Evolutionary conservation across 2,797 vertebrate species (phyloP).

Genomic region (Ptychadena robeensis): DNA sequence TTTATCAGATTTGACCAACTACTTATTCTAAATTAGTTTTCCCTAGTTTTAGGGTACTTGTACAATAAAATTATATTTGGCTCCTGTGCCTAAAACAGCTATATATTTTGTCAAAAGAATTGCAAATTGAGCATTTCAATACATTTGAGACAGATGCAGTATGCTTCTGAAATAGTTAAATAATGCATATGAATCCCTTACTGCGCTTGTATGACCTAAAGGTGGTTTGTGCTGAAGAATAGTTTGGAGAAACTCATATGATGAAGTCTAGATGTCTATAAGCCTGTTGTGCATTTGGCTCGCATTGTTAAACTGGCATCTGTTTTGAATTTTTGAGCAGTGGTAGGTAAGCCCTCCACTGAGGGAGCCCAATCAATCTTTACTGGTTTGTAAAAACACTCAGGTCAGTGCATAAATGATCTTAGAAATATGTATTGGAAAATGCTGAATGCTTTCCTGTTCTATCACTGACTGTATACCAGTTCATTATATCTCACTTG

Average conservation of each 20-base stretch:
- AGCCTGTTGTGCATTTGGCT: slow-evolving; percentile 58
- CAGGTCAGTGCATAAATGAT: background rate
- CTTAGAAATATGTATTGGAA: background rate
- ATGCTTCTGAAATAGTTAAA: slow-evolving; percentile 25
- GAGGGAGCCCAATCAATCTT: slow-evolving; percentile 52
- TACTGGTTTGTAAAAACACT: slow-evolving; percentile 37
- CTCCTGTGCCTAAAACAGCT: too few species aligned
- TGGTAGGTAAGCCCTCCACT: slow-evolving; percentile 57
- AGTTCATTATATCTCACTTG: background rate
- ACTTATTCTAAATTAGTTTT: too few species aligned
- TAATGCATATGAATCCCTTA: background rate
- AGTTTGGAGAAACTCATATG: slow-evolving; percentile 39
- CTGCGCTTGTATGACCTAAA: slow-evolving; percentile 27
- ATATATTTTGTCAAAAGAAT: too few species aligned
- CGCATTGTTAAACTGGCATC: slow-evolving; percentile 43
- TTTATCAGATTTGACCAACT: too few species aligned
- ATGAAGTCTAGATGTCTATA: slow-evolving; percentile 53
- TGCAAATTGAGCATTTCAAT: too few species aligned
- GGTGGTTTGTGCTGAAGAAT: slow-evolving; percentile 31
- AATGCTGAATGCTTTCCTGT: background rate
- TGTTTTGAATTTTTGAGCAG: slow-evolving; percentile 57
- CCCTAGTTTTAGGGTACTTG: too few species aligned
- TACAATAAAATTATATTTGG: too few species aligned
- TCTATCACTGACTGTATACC: background rate
- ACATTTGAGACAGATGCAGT: background rate